Evolutionary conservation across 2,888 invertebrate genomes (phyloP), one percentile per base, ranked within the genome.

Genomic region (Polylopha cassiicola): DNA sequence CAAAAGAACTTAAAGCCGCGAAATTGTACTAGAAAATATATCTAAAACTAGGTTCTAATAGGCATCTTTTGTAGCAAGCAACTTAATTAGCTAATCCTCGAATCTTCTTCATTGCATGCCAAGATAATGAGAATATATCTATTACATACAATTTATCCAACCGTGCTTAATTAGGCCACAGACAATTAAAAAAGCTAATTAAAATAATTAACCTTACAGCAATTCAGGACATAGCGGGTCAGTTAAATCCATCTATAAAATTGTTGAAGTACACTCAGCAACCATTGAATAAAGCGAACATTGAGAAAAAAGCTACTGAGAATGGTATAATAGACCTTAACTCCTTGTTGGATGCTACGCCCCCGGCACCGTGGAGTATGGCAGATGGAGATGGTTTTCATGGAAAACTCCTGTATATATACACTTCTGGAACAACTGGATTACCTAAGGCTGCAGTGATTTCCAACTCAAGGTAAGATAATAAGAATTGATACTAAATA

Each of bases 391-490:
- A 88, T 1, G 89, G 89, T 36, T 92, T 94, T 71, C 88, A 90
- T 43, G 95, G 95, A 58, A 91, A 91, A 63, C 82, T 99, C 10
- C 87, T 99, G 37, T 99, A 98, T 69, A 98, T 99, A 63, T 99
- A 97, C 77, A 99, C 99, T 0, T 98, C 98, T 21, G 99, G 99
- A 6, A 99, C 99, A 0, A 99, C 99, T 1, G 99, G 99, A 4
- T 77, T 98, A 44, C 98, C 99, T 0, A 99, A 99, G 74, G 98
- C 99, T 20, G 99, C 99, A 10, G 95, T 99, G 31, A 97, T 99
- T 55, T 95, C 94, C 8, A 95, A 96, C 74, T 92, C 95, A 27
- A 92, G 98, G 95, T 96, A 67, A 59, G 45, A 32, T 8, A 18
- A 11, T 9, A 15, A 11, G 7, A 14, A 34, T 14, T 27, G n/a